phyloP scores from a whole-genome alignment of 2,888 invertebrate genomes.

The Hyposoter didymator region DNA sequence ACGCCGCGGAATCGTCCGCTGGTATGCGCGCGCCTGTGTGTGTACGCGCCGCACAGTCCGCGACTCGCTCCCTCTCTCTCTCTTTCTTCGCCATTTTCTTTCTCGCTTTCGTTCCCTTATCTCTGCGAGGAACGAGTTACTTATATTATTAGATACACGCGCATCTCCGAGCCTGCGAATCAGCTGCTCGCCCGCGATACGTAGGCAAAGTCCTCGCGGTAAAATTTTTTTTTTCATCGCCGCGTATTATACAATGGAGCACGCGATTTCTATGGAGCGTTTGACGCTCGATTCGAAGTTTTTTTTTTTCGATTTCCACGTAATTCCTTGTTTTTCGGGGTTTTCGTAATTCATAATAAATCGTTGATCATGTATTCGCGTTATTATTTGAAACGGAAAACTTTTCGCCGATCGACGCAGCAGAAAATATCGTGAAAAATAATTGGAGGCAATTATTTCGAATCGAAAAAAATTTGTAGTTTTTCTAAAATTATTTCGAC shows the following conservation, averaged over 20 bases:
- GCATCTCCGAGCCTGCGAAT: not conserved
- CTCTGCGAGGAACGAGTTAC: too few relatives aligned
- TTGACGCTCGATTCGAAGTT: not conserved
- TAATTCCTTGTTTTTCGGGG: not conserved
- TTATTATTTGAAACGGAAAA: too few relatives aligned
- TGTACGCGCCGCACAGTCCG: not conserved
- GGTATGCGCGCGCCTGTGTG: not conserved
- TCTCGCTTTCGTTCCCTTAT: not conserved
- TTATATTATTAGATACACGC: not conserved
- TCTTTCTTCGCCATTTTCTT: not conserved
- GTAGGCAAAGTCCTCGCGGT: too few relatives aligned
- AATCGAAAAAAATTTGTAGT: not conserved
- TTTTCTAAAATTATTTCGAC: too few relatives aligned
- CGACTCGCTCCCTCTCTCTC: not conserved
- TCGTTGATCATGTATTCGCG: too few relatives aligned
- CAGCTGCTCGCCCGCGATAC: constrained; percentile 2
- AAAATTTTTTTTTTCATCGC: too few relatives aligned
- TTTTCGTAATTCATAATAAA: too few relatives aligned
- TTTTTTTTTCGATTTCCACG: not conserved
- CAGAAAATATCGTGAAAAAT: not conserved
- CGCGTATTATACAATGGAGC: too few relatives aligned
- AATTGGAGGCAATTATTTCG: not conserved
- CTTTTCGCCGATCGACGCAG: too few relatives aligned
- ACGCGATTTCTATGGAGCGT: too few relatives aligned
- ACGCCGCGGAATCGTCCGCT: not conserved